Evolutionary conservation across 1,140 invertebrate species (phyloP).

Genomic region (Cheumatopsyche charites): DNA sequence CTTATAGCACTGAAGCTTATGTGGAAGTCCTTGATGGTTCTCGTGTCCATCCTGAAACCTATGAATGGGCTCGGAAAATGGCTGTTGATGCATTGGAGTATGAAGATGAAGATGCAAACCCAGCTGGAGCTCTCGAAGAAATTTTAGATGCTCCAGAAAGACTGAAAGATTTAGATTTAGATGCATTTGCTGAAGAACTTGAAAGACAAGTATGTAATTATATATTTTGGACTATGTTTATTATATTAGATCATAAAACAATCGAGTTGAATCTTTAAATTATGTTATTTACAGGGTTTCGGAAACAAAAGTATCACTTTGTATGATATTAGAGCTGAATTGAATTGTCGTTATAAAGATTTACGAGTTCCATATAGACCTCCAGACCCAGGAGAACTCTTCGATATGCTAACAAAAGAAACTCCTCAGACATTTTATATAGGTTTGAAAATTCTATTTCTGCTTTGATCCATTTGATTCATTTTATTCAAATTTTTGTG

Average conservation of each 20-base stretch:
- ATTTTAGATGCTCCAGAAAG: conserved; percentile 95
- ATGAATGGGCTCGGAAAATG: conserved; percentile 99
- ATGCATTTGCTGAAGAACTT: conserved; percentile 98
- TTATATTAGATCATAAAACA: background rate
- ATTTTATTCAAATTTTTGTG: background rate
- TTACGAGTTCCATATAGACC: conserved; percentile 80
- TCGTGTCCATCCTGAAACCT: conserved; percentile 97
- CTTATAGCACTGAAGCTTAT: conserved; percentile 82
- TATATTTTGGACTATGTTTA: background rate
- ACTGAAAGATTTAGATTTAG: conserved; percentile 95
- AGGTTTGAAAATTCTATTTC: conserved; percentile 59
- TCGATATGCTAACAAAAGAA: conserved; percentile 96
- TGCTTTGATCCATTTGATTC: background rate
- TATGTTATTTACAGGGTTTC: conserved; percentile 65
- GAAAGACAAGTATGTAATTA: conserved; percentile 75
- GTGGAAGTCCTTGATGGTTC: conserved; percentile 98
- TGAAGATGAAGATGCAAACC: conserved; percentile 95
- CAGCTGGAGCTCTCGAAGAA: conserved; percentile 95
- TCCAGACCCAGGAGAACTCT: conserved; percentile 84
- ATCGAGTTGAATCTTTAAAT: background rate
- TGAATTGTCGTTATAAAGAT: conserved; percentile 96
- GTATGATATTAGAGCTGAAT: conserved; percentile 96
- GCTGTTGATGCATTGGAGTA: conserved; percentile 99
- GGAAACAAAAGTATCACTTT: conserved; percentile 97
- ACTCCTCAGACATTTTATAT: conserved; percentile 94